phyloP scores from a whole-genome alignment of 2,113 vertebrate species.

The Egretta garzetta region DNA sequence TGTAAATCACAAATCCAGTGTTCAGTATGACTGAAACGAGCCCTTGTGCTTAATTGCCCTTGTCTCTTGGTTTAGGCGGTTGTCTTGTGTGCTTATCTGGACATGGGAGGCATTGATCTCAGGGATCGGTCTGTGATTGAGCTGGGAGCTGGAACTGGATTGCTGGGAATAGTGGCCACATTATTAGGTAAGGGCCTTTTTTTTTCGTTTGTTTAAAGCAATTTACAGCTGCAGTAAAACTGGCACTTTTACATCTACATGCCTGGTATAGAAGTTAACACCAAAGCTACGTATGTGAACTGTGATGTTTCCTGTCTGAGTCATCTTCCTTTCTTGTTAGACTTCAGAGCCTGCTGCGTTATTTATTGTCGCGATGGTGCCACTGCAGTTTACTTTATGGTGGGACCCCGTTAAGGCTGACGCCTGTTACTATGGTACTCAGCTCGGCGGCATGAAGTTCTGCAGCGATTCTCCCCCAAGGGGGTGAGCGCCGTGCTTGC shows the following conservation, averaged over 20 bases:
- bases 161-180: conserved; percentile 92
- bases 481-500: neutral
- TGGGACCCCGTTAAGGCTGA: neutral
- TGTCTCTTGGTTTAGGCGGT: conserved; percentile 82
- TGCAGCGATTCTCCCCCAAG: neutral
- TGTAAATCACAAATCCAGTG: neutral
- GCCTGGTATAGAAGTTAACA: neutral
- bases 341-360: neutral
- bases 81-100: conserved; percentile 89
- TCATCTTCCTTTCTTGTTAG: neutral
- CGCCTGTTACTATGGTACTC: neutral
- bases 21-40: neutral
- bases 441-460: neutral
- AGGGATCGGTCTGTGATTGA: conserved; percentile 82
- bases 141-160: conserved; percentile 92
- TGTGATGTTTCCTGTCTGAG: neutral
- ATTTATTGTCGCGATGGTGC: neutral
- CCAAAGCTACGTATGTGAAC: neutral
- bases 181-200: conserved; percentile 83
- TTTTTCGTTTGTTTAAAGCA: neutral
- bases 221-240: neutral
- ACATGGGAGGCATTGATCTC: conserved; percentile 82
- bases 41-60: neutral
- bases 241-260: neutral
- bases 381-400: neutral